phyloP scores from a whole-genome alignment of 2,797 vertebrate species.

The Platalea minor region DNA sequence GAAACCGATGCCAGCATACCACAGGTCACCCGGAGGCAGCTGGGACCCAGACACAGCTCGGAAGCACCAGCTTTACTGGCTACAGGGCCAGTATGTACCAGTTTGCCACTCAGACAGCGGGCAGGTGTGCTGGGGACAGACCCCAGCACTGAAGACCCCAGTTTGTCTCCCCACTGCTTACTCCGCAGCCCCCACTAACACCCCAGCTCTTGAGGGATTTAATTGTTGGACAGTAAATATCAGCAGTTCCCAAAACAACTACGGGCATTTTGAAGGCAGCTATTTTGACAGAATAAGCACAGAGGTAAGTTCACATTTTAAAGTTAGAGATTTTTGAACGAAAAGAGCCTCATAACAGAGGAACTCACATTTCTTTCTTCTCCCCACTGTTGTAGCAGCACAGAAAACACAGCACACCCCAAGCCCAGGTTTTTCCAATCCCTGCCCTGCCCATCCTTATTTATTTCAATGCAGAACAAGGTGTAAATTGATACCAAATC shows the following conservation, averaged over 20 bases:
- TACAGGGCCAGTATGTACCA: not conserved
- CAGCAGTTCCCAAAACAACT: not conserved
- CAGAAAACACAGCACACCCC: too few relatives aligned
- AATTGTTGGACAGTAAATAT: fast-evolving
- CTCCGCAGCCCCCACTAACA: fast-evolving
- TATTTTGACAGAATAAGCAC: too few relatives aligned
- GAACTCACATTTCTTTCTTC: not conserved
- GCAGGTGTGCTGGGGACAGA: not conserved
- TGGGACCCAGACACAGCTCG: not conserved
- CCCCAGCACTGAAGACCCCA: not conserved
- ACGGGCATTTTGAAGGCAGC: fast-evolving
- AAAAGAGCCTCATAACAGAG: not conserved
- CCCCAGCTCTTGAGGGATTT: not conserved
- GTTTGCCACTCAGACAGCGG: not conserved
- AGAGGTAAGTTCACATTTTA: not conserved
- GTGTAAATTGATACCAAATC: not conserved
- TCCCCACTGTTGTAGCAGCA: fast-evolving
- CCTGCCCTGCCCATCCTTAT: not conserved
- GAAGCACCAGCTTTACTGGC: not conserved
- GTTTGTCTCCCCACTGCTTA: not conserved
- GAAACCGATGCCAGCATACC: not conserved
- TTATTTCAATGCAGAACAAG: not conserved
- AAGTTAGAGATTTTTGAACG: not conserved
- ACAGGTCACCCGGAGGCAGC: too few relatives aligned
- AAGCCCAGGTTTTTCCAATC: not conserved